A percentile compares a stretch with the other conserved stretches of the same genome.
Conservation (phyloP, 2,888 invertebrate genomes). For the Autographa gamma region DNA sequence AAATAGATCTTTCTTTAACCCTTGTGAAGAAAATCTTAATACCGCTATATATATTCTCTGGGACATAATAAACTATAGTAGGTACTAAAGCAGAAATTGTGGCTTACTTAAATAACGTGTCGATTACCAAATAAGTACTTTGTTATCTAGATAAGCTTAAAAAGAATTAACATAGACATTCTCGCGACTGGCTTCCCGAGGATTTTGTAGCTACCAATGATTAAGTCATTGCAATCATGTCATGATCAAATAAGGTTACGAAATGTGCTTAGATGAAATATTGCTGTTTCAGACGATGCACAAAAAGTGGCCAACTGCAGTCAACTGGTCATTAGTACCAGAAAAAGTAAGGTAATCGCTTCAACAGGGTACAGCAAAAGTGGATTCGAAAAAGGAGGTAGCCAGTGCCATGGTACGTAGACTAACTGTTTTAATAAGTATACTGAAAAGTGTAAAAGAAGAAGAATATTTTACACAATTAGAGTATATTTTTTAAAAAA, state of each 20-base stretch:
- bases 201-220: not conserved
- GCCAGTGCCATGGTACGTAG: too few species aligned
- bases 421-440: too few species aligned
- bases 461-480: too few species aligned
- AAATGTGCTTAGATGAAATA: not conserved
- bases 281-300: not conserved
- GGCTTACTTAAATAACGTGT: not conserved
- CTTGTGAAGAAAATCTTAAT: not conserved
- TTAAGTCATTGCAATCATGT: not conserved
- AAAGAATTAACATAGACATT: too few species aligned
- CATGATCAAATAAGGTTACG: not conserved
- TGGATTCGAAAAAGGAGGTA: not conserved
- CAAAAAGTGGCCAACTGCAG: not conserved
- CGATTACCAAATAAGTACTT: not conserved
- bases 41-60: not conserved
- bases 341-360: conserved; percentile 1
- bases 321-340: conserved; percentile 2
- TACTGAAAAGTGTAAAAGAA: too few species aligned
- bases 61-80: not conserved
- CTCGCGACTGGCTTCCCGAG: too few species aligned
- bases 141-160: too few species aligned
- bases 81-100: not conserved
- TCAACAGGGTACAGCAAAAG: not conserved
- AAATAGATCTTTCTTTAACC: not conserved
- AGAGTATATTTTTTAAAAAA: too few species aligned